Percentiles rank a stretch among this genome's conserved stretches.
Evolutionary conservation across 1,140 invertebrate species (phyloP).

Genomic region (Drosophila neocordata): DNA sequence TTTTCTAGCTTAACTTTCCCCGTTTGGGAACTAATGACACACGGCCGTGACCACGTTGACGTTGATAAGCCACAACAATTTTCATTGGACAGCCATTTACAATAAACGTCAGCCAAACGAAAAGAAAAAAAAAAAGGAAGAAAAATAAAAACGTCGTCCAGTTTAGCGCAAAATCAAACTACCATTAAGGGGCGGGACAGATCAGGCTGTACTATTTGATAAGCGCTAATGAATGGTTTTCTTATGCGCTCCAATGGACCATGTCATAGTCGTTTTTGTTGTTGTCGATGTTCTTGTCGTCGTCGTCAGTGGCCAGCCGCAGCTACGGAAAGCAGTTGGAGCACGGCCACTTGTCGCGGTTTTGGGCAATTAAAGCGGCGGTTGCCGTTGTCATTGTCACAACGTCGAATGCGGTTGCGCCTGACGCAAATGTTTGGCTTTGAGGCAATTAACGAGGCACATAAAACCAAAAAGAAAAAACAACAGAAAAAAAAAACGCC

Average conservation of each 20-base stretch:
- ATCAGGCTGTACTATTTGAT: constrained; percentile 66
- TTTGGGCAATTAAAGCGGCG: constrained; percentile 79
- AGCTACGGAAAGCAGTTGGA: constrained; percentile 30
- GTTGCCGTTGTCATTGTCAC: constrained; percentile 74
- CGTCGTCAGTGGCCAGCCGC: constrained; percentile 45
- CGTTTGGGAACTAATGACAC: constrained; percentile 69
- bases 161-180: constrained; percentile 71
- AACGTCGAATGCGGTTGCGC: constrained; percentile 60
- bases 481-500: constrained; percentile 18
- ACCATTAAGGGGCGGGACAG: constrained; percentile 61
- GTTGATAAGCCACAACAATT: constrained; percentile 81
- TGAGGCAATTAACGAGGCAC: constrained; percentile 73
- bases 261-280: constrained; percentile 26
- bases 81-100: constrained; percentile 80
- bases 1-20: constrained; percentile 38
- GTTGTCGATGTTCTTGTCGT: constrained; percentile 18
- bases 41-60: constrained; percentile 70
- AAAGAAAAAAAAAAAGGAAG: constrained; percentile 20
- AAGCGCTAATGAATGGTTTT: constrained; percentile 81
- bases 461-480: constrained; percentile 35
- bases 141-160: constrained; percentile 41
- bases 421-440: constrained; percentile 80
- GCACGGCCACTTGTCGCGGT: constrained; percentile 76
- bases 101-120: constrained; percentile 71
- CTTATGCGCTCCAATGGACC: constrained; percentile 76